Base-by-base conservation (phyloP, 2,797 vertebrate species). In the Dermochelys coriacea region DNA sequence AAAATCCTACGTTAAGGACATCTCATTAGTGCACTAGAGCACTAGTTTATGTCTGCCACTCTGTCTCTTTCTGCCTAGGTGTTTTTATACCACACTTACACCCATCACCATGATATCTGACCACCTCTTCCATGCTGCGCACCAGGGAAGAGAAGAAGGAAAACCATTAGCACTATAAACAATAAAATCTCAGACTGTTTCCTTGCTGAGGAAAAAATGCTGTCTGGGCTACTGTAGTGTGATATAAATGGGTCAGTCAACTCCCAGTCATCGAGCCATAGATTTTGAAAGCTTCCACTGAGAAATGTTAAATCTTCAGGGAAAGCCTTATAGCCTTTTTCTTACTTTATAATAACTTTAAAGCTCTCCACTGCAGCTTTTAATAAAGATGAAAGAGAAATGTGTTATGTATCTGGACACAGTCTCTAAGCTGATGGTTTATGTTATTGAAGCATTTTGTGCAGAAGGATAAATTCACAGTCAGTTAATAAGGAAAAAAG, bases 271-370 rank as follows among this genome's bases (percentile, higher is more conserved):
- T 80, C 71, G 81, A 71, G 37, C 75, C 2, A 2, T 86, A 88
- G 89, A n/a, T 87, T 95, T 90, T 45, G 77, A 59, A 84, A 90
- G 75, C 27, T 82, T 84, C 50, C 34, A 85, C 74, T 29, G 59
- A 86, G 51, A 94, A 96, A 94, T 87, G 41, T 19, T 86, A 68
- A 86, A 94, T 88, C 89, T 88, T 87, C 89, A 19, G 61, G 50
- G 29, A 47, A 93, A 94, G 34, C 50, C 37, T 49, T 49, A 85
- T 51, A 41, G 61, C 4, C 12, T 41, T 89, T 82, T 93, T 74
- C 61, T 29, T 92, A 75, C 18, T 86, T 92, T 80, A 25, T 41
- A 41, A 41, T 41, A 41, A 41, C 41, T 41, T 41, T 41, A 41
- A 41, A 41, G 41, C 41, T 41, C 41, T 41, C 41, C 41, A 41